A percentile compares a stretch with the other conserved stretches of the same genome.
Conservation (phyloP, 2,888 invertebrate species). For the Lithophane leautieri region DNA sequence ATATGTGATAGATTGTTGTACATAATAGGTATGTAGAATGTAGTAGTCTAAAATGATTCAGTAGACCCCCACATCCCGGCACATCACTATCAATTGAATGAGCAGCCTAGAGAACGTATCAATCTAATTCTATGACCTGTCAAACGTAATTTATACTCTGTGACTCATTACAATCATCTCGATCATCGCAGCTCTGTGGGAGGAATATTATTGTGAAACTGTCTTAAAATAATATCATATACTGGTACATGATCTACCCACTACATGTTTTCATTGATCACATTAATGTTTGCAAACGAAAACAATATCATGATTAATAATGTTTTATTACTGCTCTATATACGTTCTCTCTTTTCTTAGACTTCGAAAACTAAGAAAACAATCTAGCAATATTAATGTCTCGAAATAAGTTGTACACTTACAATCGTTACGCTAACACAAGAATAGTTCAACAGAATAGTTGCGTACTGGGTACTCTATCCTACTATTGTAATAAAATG, state of each 20-base stretch:
- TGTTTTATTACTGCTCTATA: slow-evolving; percentile 41
- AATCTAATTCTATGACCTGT: slow-evolving; percentile 85
- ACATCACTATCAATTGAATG: slow-evolving; percentile 84
- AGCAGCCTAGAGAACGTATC: slow-evolving; percentile 85
- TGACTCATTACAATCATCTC: slow-evolving; percentile 67
- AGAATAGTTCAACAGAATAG: slow-evolving; percentile 39
- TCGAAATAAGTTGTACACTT: slow-evolving; percentile 41
- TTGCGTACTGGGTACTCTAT: slow-evolving; percentile 9
- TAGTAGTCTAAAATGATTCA: slow-evolving; percentile 76
- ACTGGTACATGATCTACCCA: slow-evolving; percentile 48
- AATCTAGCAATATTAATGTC: slow-evolving; percentile 33
- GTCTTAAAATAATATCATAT: slow-evolving; percentile 59
- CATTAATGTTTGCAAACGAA: slow-evolving; percentile 51
- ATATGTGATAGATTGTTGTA: slow-evolving; percentile 11
- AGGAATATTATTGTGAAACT: slow-evolving; percentile 57
- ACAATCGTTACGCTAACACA: slow-evolving; percentile 42
- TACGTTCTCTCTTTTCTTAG: slow-evolving; percentile 39
- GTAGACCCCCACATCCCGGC: slow-evolving; percentile 89
- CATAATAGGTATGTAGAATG: slow-evolving; percentile 25
- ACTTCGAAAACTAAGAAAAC: slow-evolving; percentile 34
- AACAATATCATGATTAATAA: slow-evolving; percentile 57
- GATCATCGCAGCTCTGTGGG: slow-evolving; percentile 53
- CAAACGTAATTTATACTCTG: slow-evolving; percentile 83
- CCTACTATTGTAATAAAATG: slow-evolving; percentile 55
- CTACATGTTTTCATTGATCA: slow-evolving; percentile 56